Evolutionary conservation across 2,797 vertebrate genomes (phyloP).

Genomic region (Diplodus puntazzo): DNA sequence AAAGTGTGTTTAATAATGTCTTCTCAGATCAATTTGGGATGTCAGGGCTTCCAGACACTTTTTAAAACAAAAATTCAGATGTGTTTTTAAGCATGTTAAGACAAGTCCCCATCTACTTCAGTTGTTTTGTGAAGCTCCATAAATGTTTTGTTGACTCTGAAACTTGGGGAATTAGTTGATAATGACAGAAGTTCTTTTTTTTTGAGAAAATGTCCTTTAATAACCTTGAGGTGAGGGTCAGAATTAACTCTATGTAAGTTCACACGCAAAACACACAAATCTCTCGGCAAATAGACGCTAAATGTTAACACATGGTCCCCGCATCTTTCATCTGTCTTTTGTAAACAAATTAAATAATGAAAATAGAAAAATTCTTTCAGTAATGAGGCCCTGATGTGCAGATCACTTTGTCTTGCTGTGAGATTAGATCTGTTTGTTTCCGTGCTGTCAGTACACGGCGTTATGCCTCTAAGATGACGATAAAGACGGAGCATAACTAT

Average conservation of each 20-base stretch:
- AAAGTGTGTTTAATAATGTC: too few species aligned
- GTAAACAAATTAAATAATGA: neutral
- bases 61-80: too few species aligned
- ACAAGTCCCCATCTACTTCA: too few species aligned
- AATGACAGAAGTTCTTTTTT: too few species aligned
- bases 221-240: neutral
- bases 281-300: neutral
- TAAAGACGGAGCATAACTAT: constrained; percentile 21
- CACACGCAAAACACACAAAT: neutral
- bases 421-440: neutral
- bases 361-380: neutral
- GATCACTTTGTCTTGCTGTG: neutral
- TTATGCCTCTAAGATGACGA: neutral
- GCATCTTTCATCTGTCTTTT: constrained; percentile 1
- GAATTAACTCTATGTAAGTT: neutral
- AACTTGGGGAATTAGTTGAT: too few species aligned
- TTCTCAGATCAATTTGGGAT: too few species aligned
- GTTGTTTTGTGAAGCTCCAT: too few species aligned
- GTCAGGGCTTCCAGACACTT: too few species aligned
- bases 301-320: neutral
- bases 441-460: too few species aligned
- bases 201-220: too few species aligned
- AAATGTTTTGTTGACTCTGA: too few species aligned
- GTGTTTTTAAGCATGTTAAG: too few species aligned
- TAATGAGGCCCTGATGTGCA: neutral